Percentiles rank a stretch among this genome's conserved stretches.
Conservation (phyloP, 2,113 vertebrate species). For the Indicator maculatus region DNA sequence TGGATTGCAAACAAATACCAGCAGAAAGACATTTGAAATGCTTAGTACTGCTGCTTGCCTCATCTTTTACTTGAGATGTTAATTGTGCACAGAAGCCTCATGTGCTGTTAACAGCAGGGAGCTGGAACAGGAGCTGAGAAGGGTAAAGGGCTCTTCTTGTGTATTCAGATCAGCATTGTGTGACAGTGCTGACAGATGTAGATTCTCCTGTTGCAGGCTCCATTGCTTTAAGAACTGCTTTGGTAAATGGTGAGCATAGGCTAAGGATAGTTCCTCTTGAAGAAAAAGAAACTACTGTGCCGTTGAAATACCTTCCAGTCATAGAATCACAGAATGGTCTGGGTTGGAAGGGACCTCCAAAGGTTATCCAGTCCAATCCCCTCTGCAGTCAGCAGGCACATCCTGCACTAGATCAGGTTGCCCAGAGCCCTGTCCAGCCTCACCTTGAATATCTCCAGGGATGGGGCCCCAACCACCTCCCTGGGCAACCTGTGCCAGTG, state of each 20-base stretch:
- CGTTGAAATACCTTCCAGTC: neutral
- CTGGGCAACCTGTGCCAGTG: no score
- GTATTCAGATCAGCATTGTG: neutral
- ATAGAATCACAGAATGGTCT: no score
- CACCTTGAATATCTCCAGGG: no score
- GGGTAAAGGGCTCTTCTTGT: neutral
- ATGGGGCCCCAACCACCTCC: no score
- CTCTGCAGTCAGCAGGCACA: no score
- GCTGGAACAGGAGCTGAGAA: neutral
- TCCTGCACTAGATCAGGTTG: no score
- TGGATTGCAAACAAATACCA: neutral
- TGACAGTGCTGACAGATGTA: neutral
- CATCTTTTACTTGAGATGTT: neutral
- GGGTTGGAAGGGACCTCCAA: no score
- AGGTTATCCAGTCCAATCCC: no score
- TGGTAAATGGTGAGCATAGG: neutral
- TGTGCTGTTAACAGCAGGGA: neutral
- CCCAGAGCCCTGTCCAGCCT: no score
- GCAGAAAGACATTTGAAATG: neutral
- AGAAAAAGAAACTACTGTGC: neutral
- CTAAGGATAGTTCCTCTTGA: neutral
- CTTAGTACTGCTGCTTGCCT: neutral
- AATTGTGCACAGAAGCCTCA: neutral
- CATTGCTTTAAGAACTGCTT: neutral
- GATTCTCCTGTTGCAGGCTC: neutral